phyloP scores from a whole-genome alignment of 30 jellyfish, hydroid and myxozoan species.

The Cassiopea xamachana region DNA sequence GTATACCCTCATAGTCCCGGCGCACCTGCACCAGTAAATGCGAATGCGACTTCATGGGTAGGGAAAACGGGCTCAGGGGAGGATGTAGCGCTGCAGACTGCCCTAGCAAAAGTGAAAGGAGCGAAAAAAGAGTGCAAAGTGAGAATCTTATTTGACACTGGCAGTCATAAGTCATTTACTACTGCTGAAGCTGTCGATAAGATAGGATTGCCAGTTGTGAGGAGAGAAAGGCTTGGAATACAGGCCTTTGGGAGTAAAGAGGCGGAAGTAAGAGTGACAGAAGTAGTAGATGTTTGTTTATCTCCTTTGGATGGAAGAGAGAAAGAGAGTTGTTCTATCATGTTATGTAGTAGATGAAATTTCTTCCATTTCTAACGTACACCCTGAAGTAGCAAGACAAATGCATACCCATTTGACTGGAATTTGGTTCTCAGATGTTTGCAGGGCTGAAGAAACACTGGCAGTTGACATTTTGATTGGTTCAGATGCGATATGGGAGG shows the following conservation, averaged over 20 bases:
- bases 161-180: constrained; percentile 47
- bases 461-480: too few relatives aligned
- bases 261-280: constrained; percentile 2
- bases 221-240: constrained; percentile 15
- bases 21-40: constrained; percentile 26
- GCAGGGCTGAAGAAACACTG: too few relatives aligned
- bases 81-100: constrained; percentile 36
- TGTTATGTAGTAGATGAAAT: constrained; percentile 9
- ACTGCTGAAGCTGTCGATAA: constrained; percentile 28
- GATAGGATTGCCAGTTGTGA: not conserved
- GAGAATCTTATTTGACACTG: constrained; percentile 45
- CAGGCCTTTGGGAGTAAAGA: constrained; percentile 28
- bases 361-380: not conserved
- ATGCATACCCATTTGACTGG: too few relatives aligned
- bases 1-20: constrained; percentile 8
- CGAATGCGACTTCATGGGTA: constrained; percentile 18
- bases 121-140: constrained; percentile 1
- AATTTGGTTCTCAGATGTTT: too few relatives aligned
- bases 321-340: not conserved
- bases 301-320: not conserved
- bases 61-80: constrained; percentile 19
- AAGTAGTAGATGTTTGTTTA: not conserved
- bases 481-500: too few relatives aligned
- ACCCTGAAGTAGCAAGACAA: too few relatives aligned
- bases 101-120: constrained; percentile 34